Base-by-base conservation (phyloP, 2,888 invertebrate species). In the Saturnia pavonia region DNA sequence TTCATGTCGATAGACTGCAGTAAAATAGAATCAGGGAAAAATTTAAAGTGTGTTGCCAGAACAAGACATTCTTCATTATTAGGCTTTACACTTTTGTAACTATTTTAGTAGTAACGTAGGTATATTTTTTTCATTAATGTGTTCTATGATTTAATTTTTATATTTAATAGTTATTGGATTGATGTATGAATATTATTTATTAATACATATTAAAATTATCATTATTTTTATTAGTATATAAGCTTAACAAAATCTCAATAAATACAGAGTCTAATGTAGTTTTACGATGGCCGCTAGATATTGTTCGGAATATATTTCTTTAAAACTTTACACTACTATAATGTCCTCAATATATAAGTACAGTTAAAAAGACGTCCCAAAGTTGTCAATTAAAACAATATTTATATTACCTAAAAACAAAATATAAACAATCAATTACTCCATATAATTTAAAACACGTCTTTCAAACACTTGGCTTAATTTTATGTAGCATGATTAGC, bases 1-100 rank as follows among this genome's bases (percentile, higher is more conserved):
- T 71, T 71, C 71, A 71, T 51, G 7, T 48, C n/a, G 48, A 65
- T 71, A 42, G 8, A 34, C 45, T 40, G 25, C 63, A 60, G 68
- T 67, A 60, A 68, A 63, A 54, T 2, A n/a, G 22, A 22, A n/a
- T 43, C 54, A 51, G 22, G 19, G 65, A 54, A 57, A 45, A 40
- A 51, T 43, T 34, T 71, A 48, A 60, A 40, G 0, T 48, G 16
- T 63, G 43, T 71, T 71, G 68, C 68, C 65, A 51, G 25, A 19
- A 14, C 2, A 12, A 25, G 14, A 42, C 43, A 51, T 68, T 51
- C 65, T 40, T 60, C 57, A 27, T 11, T 60, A 3, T 60, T 60
- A 27, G 25, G 57, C 19, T 25, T 25, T 27, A 60, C 25, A 6
- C 12, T 60, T 60, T 14, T 60, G n/a, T n/a, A 54, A 60, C 27